Evolutionary conservation across 1,140 invertebrate genomes (phyloP).

Genomic region (Diorhabda sublineata): DNA sequence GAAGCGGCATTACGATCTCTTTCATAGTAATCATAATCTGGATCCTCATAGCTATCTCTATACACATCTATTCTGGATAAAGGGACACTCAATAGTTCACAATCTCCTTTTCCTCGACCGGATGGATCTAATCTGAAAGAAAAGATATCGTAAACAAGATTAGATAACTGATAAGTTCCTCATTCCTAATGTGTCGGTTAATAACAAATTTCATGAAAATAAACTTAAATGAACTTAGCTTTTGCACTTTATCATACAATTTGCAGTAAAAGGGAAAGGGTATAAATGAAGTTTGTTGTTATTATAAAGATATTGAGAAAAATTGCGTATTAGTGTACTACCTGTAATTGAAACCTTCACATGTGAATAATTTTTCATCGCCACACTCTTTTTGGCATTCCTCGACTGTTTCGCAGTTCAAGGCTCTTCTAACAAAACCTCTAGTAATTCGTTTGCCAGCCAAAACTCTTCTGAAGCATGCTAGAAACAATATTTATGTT

Average conservation of each 20-base stretch:
- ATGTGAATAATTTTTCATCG: conserved; percentile 67
- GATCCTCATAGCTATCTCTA: conserved; percentile 61
- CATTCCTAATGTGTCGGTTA: too few relatives aligned
- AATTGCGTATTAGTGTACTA: conserved; percentile 40
- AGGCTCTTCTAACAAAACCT: conserved; percentile 59
- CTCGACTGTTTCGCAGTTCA: conserved; percentile 65
- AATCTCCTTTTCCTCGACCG: conserved; percentile 62
- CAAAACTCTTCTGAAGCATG: conserved; percentile 68
- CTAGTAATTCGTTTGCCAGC: conserved; percentile 64
- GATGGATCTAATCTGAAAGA: conserved; percentile 57
- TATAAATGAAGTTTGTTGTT: background rate
- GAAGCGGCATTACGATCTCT: conserved; percentile 56
- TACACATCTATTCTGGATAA: conserved; percentile 60
- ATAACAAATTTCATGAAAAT: too few relatives aligned
- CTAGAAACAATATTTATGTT: conserved; percentile 45
- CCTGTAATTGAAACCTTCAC: conserved; percentile 80
- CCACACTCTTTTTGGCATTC: conserved; percentile 71
- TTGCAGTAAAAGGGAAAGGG: background rate
- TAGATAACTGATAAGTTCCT: too few relatives aligned
- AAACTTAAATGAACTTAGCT: background rate
- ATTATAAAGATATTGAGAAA: background rate
- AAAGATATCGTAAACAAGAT: too few relatives aligned
- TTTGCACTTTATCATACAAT: background rate
- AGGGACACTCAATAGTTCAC: conserved; percentile 67
- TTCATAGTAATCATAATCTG: conserved; percentile 73